Base-by-base conservation (phyloP, 2,113 vertebrate species). In the Oreamnos americanus region DNA sequence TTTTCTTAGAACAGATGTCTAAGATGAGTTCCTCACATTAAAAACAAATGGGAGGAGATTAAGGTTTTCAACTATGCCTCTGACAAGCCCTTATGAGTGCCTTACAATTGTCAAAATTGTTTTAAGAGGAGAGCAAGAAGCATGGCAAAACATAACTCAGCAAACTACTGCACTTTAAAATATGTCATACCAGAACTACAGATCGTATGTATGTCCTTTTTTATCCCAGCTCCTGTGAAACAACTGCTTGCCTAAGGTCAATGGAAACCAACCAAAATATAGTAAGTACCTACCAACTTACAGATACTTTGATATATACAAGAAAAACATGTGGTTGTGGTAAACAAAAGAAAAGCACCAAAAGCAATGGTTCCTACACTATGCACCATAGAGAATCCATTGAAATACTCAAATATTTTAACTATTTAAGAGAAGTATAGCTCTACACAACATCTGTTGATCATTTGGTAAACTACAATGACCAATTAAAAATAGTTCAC, bases 1-100 rank as follows among this genome's bases (percentile, higher is more conserved):
- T 98, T 97, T 97, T 93, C 97, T 96, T 98, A 97, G 67, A 95
- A 71, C 87, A 93, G 97, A 94, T 91, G 90, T 85, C 98, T 92
- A 96, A 45, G 39, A 96, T 95, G 55, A 98, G 23, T 36, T 97
- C 62, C 57, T 76, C 88, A 98, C 71, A 82, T 58, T 97, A 95
- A 97, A 98, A 98, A 97, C 95, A 55, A 94, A 96, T 49, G 9
- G 26, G 36, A 98, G 74, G 98, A 95, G 91, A 87, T 64, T 91
- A 86, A 86, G 25, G 96, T 96, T 92, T 93, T 17, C 45, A 79
- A 96, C 51, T 93, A 71, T 33, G 79, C 79, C n/a, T 93, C 33
- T 96, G 91, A 82, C 91, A 43, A 96, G 19, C 79, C 76, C 33
- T 76, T 43, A 71, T 95, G 84, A 96, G 62, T 33, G 6, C 96